These are phyloP conservation scores for Hyles lineata DNA, from an alignment of 2,888 invertebrate species.

Conservation along the genomic window DNA sequence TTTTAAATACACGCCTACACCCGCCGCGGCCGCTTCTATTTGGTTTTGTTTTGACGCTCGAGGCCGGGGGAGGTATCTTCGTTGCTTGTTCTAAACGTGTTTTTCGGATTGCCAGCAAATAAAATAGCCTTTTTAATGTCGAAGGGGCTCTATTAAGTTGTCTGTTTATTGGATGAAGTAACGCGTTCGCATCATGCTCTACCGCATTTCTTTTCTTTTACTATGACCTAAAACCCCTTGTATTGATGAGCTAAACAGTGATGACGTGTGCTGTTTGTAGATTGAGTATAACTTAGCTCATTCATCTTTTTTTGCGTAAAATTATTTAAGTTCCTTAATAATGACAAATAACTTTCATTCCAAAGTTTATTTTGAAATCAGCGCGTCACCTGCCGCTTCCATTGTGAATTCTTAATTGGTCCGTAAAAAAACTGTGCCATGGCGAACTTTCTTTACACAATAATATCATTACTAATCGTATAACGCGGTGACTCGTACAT, in stretches of 20 bases:
- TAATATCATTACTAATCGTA: too few relatives aligned
- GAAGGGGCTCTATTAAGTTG: conserved; percentile 6
- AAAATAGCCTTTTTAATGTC: conserved; percentile 3
- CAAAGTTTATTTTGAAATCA: background rate
- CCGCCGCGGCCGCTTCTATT: conserved; percentile 46
- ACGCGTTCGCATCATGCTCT: background rate
- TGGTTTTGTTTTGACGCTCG: conserved; percentile 50
- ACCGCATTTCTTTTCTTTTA: background rate
- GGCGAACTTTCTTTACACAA: too few relatives aligned
- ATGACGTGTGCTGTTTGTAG: background rate
- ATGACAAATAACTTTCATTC: background rate
- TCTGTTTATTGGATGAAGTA: conserved; percentile 3
- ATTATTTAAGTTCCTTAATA: too few relatives aligned
- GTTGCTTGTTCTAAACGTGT: conserved; percentile 42
- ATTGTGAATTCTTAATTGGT: too few relatives aligned
- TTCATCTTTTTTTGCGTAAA: too few relatives aligned
- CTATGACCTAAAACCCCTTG: background rate
- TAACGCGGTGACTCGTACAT: too few relatives aligned
- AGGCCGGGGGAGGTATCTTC: conserved; percentile 53
- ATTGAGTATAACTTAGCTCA: too few relatives aligned
- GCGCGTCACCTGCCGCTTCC: too few relatives aligned
- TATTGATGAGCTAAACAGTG: background rate
- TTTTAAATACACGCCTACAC: conserved; percentile 62
- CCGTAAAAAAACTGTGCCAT: too few relatives aligned
- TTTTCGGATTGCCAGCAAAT: conserved; percentile 31